Evolutionary conservation across 2,113 vertebrate genomes (phyloP), one percentile per base, ranked within the genome.

Genomic region (Erpornis zantholeuca): DNA sequence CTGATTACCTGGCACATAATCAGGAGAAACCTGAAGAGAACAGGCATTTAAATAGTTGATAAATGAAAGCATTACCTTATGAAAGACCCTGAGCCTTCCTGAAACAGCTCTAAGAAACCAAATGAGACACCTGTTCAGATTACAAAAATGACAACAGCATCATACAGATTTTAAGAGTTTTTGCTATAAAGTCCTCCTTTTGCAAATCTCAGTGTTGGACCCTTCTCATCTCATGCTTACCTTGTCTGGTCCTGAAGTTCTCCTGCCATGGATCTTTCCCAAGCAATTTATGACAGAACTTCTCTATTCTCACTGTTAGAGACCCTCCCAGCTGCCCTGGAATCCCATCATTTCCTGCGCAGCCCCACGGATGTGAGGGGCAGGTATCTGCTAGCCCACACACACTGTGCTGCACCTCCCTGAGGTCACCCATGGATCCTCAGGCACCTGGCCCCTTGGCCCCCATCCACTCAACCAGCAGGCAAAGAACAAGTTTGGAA

Each of bases 1-100:
- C 84, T 93, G 92, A 82, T 94, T 95, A 87, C 89, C 70, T 86
- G 80, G 86, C 73, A 93, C 40, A 65, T 89, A 93, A 97, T 94
- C 95, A 93, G 82, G 78, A 94, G 73, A 86, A 93, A 94, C 90
- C 88, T 92, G 94, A 95, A 69, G 86, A 91, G 91, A 94, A 63
- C 40, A 96, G 81, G 54, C 78, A 89, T 88, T 95, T 90, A 89
- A 81, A 84, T 52, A 91, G 93, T 70, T 87, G 94, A 95, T 95
- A 93, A 96, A 95, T 59, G 83, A 91, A 90, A 60, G 17, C 68
- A 96, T 96, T 96, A 95, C 54, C 94, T 95, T 91, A 96, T 94
- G 92, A 97, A 97, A 97, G 94, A 80, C 56, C 56, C 61, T 93
- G 89, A 96, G 81, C 53, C 86, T 94, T 91, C 70, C 60, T 0